A percentile compares a stretch with the other conserved stretches of the same genome.
Conservation (phyloP, 1,140 invertebrate genomes). For the Cryptotermes secundus region DNA sequence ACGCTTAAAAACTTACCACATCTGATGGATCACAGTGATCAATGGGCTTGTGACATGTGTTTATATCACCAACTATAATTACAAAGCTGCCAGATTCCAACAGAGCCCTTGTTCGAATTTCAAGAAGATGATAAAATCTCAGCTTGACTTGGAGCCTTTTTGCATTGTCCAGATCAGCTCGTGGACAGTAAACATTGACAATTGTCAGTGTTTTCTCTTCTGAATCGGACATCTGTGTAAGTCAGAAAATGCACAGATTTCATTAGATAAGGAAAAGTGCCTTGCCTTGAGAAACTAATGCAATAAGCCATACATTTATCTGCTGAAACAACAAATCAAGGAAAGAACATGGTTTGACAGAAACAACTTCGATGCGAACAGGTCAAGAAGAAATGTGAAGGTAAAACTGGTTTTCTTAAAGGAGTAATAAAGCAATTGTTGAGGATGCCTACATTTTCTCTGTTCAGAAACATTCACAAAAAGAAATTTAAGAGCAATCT, state of each 20-base stretch:
- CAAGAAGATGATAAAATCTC: slow-evolving; percentile 53
- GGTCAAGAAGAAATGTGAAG: too few relatives aligned
- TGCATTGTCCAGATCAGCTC: slow-evolving; percentile 49
- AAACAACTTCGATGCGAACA: too few relatives aligned
- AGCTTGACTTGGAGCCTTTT: slow-evolving; percentile 53
- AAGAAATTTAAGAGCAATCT: too few relatives aligned
- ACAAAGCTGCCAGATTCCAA: slow-evolving; percentile 51
- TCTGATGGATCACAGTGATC: slow-evolving; percentile 54
- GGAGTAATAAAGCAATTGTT: too few relatives aligned
- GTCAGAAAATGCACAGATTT: background rate
- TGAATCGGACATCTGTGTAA: slow-evolving; percentile 37
- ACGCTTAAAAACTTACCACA: slow-evolving; percentile 42
- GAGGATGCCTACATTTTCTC: too few relatives aligned
- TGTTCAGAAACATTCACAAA: too few relatives aligned
- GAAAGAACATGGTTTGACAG: too few relatives aligned
- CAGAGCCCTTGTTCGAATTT: slow-evolving; percentile 50
- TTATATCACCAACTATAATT: slow-evolving; percentile 58
- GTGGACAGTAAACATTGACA: slow-evolving; percentile 60
- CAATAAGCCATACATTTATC: too few relatives aligned
- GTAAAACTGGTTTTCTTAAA: too few relatives aligned
- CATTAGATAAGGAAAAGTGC: too few relatives aligned
- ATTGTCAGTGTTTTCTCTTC: slow-evolving; percentile 45
- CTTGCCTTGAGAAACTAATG: too few relatives aligned
- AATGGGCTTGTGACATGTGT: slow-evolving; percentile 51
- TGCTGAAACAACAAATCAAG: too few relatives aligned